phyloP scores from a whole-genome alignment of 1,140 invertebrate species.

The Magallana gigas region DNA sequence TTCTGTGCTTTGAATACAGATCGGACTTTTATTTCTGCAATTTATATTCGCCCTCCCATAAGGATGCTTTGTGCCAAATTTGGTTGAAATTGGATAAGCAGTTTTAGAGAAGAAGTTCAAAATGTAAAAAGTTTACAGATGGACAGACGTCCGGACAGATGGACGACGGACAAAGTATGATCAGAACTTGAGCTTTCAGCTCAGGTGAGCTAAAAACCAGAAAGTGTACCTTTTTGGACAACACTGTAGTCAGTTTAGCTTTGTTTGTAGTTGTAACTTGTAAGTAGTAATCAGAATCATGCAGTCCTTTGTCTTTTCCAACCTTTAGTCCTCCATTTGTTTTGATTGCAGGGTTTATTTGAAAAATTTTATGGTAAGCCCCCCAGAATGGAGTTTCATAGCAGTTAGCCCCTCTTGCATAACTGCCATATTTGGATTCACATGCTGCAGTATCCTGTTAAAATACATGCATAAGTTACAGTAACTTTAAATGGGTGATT shows the following conservation, averaged over 20 bases:
- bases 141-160: no score
- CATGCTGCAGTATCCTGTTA: constrained; percentile 53
- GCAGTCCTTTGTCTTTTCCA: constrained; percentile 55
- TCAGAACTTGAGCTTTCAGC: no score
- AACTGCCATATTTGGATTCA: constrained; percentile 50
- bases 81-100: no score
- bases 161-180: no score
- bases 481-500: no score
- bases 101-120: no score
- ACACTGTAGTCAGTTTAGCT: constrained; percentile 58
- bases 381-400: constrained; percentile 59
- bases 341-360: constrained; percentile 53
- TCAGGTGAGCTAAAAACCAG: neutral
- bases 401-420: constrained; percentile 57
- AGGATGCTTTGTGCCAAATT: no score
- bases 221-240: constrained; percentile 55
- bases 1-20: no score
- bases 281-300: constrained; percentile 66
- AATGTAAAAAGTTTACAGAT: no score
- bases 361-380: constrained; percentile 63
- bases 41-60: no score
- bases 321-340: constrained; percentile 51
- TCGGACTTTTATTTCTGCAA: no score
- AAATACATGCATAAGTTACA: neutral
- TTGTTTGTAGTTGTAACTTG: constrained; percentile 61